Percentiles rank a stretch among this genome's conserved stretches.
Evolutionary conservation across 2,113 vertebrate species (phyloP).

Genomic region (Notothenia coriiceps): DNA sequence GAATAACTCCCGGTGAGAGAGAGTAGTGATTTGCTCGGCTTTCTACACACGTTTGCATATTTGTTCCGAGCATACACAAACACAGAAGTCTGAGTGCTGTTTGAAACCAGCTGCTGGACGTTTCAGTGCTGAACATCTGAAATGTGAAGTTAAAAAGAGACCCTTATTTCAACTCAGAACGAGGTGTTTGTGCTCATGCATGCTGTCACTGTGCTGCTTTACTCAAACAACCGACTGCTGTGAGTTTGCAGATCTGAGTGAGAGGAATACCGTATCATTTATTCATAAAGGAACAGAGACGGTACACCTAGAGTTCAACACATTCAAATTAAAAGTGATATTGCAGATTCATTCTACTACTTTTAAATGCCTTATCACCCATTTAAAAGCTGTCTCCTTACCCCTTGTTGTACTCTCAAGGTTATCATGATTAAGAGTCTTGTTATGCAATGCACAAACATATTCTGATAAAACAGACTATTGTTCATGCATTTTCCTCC

Average conservation of each 20-base stretch:
- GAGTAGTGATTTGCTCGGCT: neutral
- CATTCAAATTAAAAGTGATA: neutral
- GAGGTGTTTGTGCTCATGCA: too few species aligned
- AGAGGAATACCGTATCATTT: neutral
- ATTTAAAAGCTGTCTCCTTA: too few species aligned
- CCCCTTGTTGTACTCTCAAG: too few species aligned
- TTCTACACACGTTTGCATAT: neutral
- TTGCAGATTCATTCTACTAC: neutral
- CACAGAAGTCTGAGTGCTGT: neutral
- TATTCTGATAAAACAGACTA: too few species aligned
- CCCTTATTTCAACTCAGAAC: conserved; percentile 17
- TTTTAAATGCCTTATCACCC: neutral
- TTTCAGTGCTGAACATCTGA: neutral
- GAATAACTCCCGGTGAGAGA: neutral
- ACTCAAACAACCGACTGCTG: conserved; percentile 6
- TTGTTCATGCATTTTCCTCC: too few species aligned
- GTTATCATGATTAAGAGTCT: too few species aligned
- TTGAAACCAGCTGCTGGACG: neutral
- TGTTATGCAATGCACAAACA: too few species aligned
- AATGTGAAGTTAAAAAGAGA: neutral
- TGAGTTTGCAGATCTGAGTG: conserved; percentile 9
- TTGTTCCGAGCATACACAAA: neutral
- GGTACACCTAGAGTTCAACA: neutral
- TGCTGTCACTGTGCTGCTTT: neutral
- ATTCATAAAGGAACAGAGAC: neutral